A percentile compares a stretch with the other conserved stretches of the same genome.
Conservation (phyloP, 1,140 invertebrate genomes). For the Campoletis sonorensis region DNA sequence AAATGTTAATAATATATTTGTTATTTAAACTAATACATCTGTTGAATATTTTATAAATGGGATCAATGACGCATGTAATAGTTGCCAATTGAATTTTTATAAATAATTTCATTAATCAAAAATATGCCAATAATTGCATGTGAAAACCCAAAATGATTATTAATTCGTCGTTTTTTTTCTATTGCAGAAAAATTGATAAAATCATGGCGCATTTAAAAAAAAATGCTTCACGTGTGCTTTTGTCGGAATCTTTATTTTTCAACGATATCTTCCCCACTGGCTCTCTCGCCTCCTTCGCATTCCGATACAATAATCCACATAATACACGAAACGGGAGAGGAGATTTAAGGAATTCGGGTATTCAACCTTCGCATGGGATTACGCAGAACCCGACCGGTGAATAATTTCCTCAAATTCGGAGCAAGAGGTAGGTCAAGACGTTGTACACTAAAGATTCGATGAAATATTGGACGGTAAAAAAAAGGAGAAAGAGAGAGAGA, state of each 20-base stretch:
- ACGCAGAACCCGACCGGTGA: slow-evolving; percentile 31
- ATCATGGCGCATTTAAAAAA: background rate
- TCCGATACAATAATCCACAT: slow-evolving; percentile 1
- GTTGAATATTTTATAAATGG: no score
- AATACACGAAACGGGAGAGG: background rate
- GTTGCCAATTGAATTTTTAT: no score
- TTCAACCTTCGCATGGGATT: slow-evolving; percentile 11
- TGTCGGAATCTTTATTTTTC: background rate
- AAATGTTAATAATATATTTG: background rate
- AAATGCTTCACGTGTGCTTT: background rate
- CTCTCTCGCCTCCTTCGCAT: background rate
- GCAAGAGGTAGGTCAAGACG: slow-evolving; percentile 54
- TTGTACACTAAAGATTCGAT: slow-evolving; percentile 42
- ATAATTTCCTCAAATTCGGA: slow-evolving; percentile 9
- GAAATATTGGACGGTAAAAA: slow-evolving; percentile 53
- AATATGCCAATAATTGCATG: background rate
- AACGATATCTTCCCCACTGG: background rate
- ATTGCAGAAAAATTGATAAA: background rate
- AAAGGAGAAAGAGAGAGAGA: slow-evolving; percentile 51
- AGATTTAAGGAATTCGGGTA: slow-evolving; percentile 6
- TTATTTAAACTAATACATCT: no score
- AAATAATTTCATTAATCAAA: no score
- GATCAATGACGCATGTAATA: background rate
- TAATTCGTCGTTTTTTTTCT: no score
- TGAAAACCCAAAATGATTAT: background rate